Conservation (phyloP, 2,888 invertebrate species). For the Aphrophora alni region DNA sequence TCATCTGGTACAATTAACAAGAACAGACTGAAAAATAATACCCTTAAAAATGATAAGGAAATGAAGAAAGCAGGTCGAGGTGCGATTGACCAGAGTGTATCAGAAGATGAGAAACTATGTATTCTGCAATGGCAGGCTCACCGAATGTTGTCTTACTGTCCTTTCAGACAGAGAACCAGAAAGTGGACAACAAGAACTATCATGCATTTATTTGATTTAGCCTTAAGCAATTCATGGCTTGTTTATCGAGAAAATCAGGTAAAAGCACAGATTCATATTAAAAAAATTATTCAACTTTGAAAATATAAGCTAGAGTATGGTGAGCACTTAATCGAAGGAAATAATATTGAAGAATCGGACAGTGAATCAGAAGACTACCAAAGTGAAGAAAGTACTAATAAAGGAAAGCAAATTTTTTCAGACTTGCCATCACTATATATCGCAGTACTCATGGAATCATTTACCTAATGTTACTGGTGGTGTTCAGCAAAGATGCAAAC, state of each 20-base stretch:
- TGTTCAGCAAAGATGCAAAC: too few relatives aligned
- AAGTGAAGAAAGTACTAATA: too few relatives aligned
- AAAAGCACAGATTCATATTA: not conserved
- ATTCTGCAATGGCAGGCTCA: conserved; percentile 7
- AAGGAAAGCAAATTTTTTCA: too few relatives aligned
- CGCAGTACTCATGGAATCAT: too few relatives aligned
- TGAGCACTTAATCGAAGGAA: conserved; percentile 12
- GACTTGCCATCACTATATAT: too few relatives aligned
- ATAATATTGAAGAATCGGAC: too few relatives aligned
- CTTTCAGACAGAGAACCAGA: conserved; percentile 10
- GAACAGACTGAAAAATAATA: not conserved
- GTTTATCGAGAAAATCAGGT: conserved; percentile 2
- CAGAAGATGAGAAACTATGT: not conserved
- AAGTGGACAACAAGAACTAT: conserved; percentile 17
- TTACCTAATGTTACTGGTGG: too few relatives aligned
- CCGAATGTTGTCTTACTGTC: not conserved
- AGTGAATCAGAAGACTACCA: too few relatives aligned
- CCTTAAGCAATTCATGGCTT: conserved; percentile 6
- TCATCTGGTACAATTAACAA: not conserved
- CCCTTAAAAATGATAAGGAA: conserved; percentile 4
- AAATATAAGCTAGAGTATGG: conserved; percentile 15
- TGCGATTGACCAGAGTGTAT: not conserved
- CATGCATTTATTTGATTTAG: conserved; percentile 9
- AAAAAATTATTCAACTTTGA: conserved; percentile 4
- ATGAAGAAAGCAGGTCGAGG: conserved; percentile 12